Conservation (phyloP, 2,797 vertebrate genomes). For the Adelosebastes latens region DNA sequence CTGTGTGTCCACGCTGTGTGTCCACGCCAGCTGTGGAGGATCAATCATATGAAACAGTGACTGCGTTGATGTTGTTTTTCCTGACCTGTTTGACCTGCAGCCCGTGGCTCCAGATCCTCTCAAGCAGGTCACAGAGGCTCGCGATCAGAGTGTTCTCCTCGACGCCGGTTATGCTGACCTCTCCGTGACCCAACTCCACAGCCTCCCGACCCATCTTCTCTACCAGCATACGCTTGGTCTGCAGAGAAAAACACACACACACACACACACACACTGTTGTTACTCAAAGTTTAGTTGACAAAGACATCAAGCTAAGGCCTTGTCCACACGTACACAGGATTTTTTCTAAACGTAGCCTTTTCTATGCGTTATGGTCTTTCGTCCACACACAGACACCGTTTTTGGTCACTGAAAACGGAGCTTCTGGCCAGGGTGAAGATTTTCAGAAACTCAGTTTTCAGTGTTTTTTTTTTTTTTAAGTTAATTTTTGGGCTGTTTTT, state of each 20-base stretch:
- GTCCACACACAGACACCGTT: too few species aligned
- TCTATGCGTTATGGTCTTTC: too few species aligned
- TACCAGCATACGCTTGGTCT: conserved; percentile 99
- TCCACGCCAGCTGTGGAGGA: background rate
- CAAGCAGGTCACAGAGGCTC: conserved; percentile 96
- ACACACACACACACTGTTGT: background rate
- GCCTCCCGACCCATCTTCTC: conserved; percentile 99
- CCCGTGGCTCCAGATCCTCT: conserved; percentile 99
- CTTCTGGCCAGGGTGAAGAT: too few species aligned
- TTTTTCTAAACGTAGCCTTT: too few species aligned
- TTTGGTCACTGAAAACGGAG: too few species aligned
- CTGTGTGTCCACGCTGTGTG: background rate
- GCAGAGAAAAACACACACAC: background rate
- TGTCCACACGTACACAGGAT: too few species aligned
- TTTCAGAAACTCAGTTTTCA: too few species aligned
- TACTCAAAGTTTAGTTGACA: background rate
- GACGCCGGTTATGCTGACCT: conserved; percentile 97
- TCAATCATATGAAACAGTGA: background rate
- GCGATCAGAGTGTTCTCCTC: conserved; percentile 99
- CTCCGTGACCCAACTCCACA: conserved; percentile 96
- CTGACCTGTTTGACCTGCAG: conserved; percentile 97
- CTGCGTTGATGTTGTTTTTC: background rate
- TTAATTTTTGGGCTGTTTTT: too few species aligned
- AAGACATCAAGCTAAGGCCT: background rate
- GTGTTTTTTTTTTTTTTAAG: too few species aligned